Percentiles rank a stretch among this genome's conserved stretches.
Conservation (phyloP, 2,113 vertebrate genomes). For the Tapirus terrestris region DNA sequence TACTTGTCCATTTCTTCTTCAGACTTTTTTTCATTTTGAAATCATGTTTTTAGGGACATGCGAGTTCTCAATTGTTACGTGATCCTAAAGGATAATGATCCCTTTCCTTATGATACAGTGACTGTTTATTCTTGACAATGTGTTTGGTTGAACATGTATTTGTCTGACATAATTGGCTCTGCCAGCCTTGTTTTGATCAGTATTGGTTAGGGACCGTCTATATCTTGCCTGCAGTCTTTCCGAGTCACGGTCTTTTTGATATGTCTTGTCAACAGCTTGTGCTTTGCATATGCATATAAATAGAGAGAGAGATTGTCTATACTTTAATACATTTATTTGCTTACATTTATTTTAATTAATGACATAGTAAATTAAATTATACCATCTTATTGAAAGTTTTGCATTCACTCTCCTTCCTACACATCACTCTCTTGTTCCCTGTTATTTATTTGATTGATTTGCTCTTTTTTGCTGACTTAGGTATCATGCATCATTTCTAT, state of each 20-base stretch:
- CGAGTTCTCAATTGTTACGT: too few relatives aligned
- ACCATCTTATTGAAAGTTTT: neutral
- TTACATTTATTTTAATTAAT: neutral
- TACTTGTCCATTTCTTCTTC: neutral
- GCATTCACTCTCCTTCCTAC: neutral
- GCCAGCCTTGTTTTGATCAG: rapidly evolving
- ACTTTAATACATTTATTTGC: neutral
- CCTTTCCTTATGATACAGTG: neutral
- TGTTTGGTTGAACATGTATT: neutral
- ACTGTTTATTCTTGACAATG: rapidly evolving
- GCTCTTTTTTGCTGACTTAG: too few relatives aligned
- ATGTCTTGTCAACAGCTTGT: neutral
- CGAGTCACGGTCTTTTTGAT: neutral
- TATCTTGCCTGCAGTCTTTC: too few relatives aligned
- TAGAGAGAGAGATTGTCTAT: neutral
- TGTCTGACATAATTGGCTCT: neutral
- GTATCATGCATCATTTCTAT: neutral
- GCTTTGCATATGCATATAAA: too few relatives aligned
- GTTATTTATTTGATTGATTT: neutral
- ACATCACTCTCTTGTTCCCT: neutral
- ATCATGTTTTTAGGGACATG: too few relatives aligned
- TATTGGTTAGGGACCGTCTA: rapidly evolving
- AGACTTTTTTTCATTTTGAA: neutral
- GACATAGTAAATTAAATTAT: too few relatives aligned
- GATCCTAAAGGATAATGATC: too few relatives aligned